Conservation (phyloP, 2,797 vertebrate species). For the Poecile montanus region DNA sequence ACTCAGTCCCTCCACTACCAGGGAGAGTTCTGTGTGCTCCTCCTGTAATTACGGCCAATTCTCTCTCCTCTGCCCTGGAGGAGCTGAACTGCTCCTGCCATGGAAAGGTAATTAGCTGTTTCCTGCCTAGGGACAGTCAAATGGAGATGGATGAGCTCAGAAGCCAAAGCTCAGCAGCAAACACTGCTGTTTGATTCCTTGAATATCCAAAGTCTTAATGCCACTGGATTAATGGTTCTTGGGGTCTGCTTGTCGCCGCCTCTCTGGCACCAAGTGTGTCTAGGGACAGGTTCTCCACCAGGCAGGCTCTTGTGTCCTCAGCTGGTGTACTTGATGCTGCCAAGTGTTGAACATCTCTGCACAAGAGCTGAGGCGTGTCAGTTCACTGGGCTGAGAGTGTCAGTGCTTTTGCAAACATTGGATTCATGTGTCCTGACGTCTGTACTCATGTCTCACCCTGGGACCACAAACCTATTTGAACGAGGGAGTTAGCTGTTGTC, state of each 20-base stretch:
- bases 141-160: not conserved
- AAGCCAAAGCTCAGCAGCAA: not conserved
- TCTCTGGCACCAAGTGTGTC: not conserved
- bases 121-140: not conserved
- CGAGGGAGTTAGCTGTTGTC: not conserved
- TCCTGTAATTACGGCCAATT: slow-evolving; percentile 5
- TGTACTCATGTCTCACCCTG: not conserved
- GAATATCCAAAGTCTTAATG: not conserved
- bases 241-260: not conserved
- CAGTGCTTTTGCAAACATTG: not conserved
- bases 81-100: not conserved
- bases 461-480: not conserved
- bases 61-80: slow-evolving; percentile 17
- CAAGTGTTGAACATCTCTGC: not conserved
- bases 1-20: not conserved
- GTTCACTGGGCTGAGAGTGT: not conserved
- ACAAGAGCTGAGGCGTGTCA: not conserved
- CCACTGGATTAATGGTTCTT: not conserved
- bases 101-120: slow-evolving; percentile 49
- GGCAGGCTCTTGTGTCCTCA: not conserved
- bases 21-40: not conserved
- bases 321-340: not conserved
- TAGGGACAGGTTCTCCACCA: not conserved
- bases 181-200: not conserved
- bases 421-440: rapidly evolving